A percentile compares a stretch with the other conserved stretches of the same genome.
Evolutionary conservation across 2,113 vertebrate species (phyloP).

Genomic region (Burhinus oedicnemus): DNA sequence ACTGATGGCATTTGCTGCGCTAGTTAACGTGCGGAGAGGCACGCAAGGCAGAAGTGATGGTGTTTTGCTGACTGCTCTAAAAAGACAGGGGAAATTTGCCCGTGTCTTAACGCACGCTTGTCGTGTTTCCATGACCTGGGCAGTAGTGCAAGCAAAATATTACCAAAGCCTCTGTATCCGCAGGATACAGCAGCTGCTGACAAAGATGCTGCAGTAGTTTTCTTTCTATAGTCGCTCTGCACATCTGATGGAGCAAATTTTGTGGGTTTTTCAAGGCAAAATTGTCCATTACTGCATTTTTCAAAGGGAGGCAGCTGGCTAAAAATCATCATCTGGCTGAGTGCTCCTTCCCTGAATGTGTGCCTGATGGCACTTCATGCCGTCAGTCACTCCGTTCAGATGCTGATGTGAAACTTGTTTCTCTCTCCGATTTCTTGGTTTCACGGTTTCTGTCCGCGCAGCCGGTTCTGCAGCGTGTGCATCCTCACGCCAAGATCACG

Average conservation of each 20-base stretch:
- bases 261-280: neutral
- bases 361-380: neutral
- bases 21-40: neutral
- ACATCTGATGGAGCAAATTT: neutral
- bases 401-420: neutral
- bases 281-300: neutral
- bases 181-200: neutral
- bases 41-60: neutral
- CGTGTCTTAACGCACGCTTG: fast-evolving
- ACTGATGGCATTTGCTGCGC: fast-evolving
- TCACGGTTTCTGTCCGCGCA: neutral
- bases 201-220: neutral
- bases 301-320: neutral
- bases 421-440: neutral
- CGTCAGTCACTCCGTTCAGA: neutral
- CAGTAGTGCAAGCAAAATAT: neutral
- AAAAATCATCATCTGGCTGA: neutral
- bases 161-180: neutral
- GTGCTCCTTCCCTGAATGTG: neutral
- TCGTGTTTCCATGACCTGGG: neutral
- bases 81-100: neutral
- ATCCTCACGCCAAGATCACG: neutral
- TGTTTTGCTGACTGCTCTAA: neutral
- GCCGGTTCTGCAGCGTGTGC: neutral
- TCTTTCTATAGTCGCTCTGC: neutral